A percentile compares a stretch with the other conserved stretches of the same genome.
Conservation (phyloP, 2,113 vertebrate species). For the Clinocottus analis region DNA sequence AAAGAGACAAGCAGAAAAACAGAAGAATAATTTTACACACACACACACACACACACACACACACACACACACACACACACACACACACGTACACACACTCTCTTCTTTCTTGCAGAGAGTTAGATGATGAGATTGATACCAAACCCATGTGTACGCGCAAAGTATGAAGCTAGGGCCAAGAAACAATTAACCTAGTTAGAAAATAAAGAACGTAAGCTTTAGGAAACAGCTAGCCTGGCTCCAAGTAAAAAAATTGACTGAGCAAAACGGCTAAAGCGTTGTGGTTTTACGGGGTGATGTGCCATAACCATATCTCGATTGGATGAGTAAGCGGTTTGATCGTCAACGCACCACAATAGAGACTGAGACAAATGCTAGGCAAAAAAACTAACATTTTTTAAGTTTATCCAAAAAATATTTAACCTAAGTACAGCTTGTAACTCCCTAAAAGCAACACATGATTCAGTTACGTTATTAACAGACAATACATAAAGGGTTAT, state of each 20-base stretch:
- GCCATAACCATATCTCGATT: not conserved
- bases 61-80: too few relatives aligned
- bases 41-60: too few relatives aligned
- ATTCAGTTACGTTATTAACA: not conserved
- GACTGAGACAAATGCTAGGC: not conserved
- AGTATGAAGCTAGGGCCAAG: not conserved
- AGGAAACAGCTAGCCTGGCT: not conserved
- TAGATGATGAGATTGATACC: not conserved
- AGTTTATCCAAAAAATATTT: not conserved
- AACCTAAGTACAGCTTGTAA: not conserved
- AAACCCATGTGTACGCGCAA: not conserved
- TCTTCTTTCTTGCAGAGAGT: not conserved
- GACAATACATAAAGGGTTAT: not conserved
- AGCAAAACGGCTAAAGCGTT: too few relatives aligned
- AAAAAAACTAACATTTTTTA: not conserved
- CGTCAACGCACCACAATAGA: not conserved
- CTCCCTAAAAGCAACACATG: not conserved
- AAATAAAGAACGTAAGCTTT: not conserved
- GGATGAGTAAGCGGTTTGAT: not conserved
- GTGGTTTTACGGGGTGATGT: not conserved
- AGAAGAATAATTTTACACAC: not conserved
- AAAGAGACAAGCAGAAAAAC: not conserved
- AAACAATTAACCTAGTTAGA: not conserved
- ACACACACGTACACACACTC: too few relatives aligned
- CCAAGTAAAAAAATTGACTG: not conserved